Base-by-base conservation (phyloP, 2,888 invertebrate genomes). In the Pollenia angustigena region DNA sequence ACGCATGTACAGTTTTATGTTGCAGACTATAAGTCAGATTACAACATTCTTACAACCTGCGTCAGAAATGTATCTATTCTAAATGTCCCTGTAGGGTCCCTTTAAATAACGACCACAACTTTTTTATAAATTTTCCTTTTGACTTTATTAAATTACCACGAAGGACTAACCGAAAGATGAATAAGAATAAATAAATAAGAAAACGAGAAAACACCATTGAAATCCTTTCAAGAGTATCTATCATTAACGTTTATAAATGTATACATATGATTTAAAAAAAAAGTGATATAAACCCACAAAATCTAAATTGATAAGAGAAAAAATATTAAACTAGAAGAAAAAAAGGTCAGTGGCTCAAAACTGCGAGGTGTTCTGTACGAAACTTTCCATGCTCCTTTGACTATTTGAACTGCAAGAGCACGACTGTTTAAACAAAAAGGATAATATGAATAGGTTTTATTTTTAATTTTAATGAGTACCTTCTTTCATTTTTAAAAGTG, bases 171-270 rank as follows among this genome's bases (percentile, higher is more conserved):
- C 44, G 62, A 75, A 69, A 32, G 40, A 32, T 32, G 52, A 48
- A 54, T 12, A 44, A 18, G 16, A 42, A 50, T 16, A 68, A n/a
- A 50, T 2, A 12, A 62, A 32, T 2, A 32, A 11, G 40, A 23
- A 54, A 50, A 62, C 10, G n/a, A 54, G 4, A 74, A 44, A 52
- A 54, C 23, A 68, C 44, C 66, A 75, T 75, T 81, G 23, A 81
- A 83, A 71, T 78, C 54, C 44, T 64, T 64, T 71, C 78, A 83
- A 78, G 78, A 60, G 71, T 68, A 78, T 62, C 71, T 32, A 75
- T 69, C 52, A 71, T 68, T 81, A 64, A 68, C 62, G 32, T 66
- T 66, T 42, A 66, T 8, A 66, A 76, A 72, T 72, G 44, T 7
- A 46, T 23, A 44, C 44, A 23, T 23, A 10, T 72, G 56, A 14